Conservation (phyloP, 2,797 vertebrate genomes). For the Tamandua tetradactyla region DNA sequence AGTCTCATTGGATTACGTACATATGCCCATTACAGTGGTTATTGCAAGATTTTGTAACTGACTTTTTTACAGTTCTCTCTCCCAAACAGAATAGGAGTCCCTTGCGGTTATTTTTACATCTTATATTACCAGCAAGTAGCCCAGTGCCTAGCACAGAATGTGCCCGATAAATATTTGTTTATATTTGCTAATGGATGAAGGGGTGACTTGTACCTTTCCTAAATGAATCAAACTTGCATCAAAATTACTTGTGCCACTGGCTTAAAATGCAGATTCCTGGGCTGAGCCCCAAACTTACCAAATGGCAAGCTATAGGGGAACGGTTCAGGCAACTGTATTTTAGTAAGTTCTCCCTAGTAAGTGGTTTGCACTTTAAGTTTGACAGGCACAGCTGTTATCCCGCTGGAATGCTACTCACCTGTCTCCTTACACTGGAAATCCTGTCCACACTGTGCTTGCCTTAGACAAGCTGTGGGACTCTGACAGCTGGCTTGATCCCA, state of each 20-base stretch:
- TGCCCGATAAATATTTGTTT: not conserved
- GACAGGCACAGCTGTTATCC: constrained; percentile 45
- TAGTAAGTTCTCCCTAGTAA: not conserved
- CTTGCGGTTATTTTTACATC: not conserved
- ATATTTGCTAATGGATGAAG: not conserved
- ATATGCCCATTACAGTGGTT: not conserved
- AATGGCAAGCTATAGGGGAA: not conserved
- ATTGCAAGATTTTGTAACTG: not conserved
- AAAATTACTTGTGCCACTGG: not conserved
- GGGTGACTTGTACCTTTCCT: not conserved
- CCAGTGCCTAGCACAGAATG: not conserved
- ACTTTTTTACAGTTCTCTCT: not conserved
- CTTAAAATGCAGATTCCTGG: constrained; percentile 27
- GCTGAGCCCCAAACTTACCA: not conserved
- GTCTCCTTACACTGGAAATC: constrained; percentile 90
- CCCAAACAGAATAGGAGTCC: not conserved
- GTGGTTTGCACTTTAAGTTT: not conserved
- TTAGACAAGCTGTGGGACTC: constrained; percentile 81
- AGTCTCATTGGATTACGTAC: not conserved
- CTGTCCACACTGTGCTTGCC: constrained; percentile 83
- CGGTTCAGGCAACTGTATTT: not conserved
- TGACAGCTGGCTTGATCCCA: constrained; percentile 89
- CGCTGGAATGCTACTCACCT: constrained; percentile 83
- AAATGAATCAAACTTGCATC: constrained; percentile 24
- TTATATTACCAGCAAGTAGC: not conserved